Percentiles rank a stretch among this genome's conserved stretches.
phyloP scores from a whole-genome alignment of 2,797 vertebrate species.

The Pantherophis vulpinus region DNA sequence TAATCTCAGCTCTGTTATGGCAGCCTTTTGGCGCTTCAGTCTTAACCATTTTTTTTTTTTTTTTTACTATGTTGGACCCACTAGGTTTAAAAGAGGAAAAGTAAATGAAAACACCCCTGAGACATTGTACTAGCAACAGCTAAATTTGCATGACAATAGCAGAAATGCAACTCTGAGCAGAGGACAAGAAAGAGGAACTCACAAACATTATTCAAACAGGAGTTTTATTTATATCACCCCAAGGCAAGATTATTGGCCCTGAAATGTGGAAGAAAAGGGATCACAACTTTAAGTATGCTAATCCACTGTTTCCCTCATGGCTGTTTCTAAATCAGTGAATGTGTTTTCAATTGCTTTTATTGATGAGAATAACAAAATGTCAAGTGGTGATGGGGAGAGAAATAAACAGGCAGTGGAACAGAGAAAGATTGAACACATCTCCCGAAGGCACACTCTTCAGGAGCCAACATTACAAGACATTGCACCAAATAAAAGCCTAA shows the following conservation, averaged over 20 bases:
- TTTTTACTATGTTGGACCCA: background rate
- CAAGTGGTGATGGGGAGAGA: background rate
- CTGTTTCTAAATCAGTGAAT: background rate
- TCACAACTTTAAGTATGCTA: background rate
- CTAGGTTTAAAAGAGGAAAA: background rate
- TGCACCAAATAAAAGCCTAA: background rate
- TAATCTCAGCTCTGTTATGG: background rate
- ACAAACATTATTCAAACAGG: background rate
- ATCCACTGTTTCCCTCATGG: background rate
- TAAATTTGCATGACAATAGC: background rate
- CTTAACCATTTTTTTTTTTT: background rate
- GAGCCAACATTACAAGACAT: background rate
- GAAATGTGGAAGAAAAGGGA: background rate
- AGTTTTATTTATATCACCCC: constrained; percentile 17
- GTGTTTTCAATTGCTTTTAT: background rate
- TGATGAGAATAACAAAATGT: background rate
- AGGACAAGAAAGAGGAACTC: background rate
- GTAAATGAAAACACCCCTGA: no score
- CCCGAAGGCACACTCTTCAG: background rate
- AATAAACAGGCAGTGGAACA: constrained; percentile 11
- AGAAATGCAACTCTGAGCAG: background rate
- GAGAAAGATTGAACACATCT: background rate
- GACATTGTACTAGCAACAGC: background rate
- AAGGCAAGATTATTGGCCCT: background rate
- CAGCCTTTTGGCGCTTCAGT: background rate